Evolutionary conservation across 2,888 invertebrate species (phyloP), one percentile per base, ranked within the genome.

Genomic region (Dasysyrphus tricinctus): DNA sequence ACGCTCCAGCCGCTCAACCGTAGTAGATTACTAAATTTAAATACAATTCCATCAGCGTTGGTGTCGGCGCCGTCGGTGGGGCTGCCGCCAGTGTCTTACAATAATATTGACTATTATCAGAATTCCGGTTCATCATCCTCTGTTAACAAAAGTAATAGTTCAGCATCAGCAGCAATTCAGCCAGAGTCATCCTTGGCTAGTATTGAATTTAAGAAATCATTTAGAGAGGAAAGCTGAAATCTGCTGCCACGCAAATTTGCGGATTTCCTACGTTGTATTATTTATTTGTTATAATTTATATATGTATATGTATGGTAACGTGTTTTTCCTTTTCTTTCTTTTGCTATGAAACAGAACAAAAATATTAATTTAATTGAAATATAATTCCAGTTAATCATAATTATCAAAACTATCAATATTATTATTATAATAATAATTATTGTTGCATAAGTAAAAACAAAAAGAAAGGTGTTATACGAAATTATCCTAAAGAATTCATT

Each of bases 241-340:
- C 85, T 70, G 59, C 70, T 86, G 47, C 61, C 69, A 72, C 70
- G 82, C 84, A 51, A 75, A 9, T 19, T 54, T 73, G 70, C 78
- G 70, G 67, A 29, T 81, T 69, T 76, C 51, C 24, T 75, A 74
- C 29, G 39, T 84, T 73, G 32, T 85, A 82, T 75, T 82, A 75
- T 86, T 86, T 75, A 75, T 82, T 82, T 75, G 59, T 85, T 81
- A 73, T 78, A 73, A 59, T 83, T 84, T 84, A 67, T 63, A 3
- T 39, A 67, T 42, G 34, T 51, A 51, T 37, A 47, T 72, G 44
- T n/a, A 34, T 49, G 16, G 32, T 29, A 54, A 9, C 11, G 9
- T 57, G 8, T 34, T 19, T 57, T 16, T 57, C 9, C 8, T 14
- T 47, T 16, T 47, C 51, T 29, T 34, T 16, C 16, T 57, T 32